Evolutionary conservation across 2,797 vertebrate species (phyloP), one percentile per base, ranked within the genome.

Genomic region (Fundulus diaphanus): DNA sequence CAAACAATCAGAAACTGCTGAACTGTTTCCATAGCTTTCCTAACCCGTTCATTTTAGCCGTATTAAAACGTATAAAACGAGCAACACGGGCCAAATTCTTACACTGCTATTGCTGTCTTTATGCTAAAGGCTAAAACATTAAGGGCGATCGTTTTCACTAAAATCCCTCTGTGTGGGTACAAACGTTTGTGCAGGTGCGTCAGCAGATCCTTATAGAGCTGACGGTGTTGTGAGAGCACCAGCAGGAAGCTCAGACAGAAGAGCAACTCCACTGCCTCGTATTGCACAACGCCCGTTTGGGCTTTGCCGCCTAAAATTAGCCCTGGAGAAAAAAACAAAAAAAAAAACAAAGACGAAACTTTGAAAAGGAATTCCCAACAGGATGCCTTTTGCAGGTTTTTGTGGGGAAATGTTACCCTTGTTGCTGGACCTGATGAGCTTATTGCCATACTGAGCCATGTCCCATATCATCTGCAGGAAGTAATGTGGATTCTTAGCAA

Each of bases 391-490:
- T 48, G 8, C 2, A 16, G 0, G 67, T 63, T 15, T n/a, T 9
- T 27, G 4, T 35, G 24, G 3, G 0, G 11, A 24, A 54, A 67
- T 22, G 24, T 51, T 92, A 95, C 98, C 97, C 95, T 92, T 44
- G 54, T 99, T 99, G 85, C 93, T 93, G 76, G 89, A 79, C 82
- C 93, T 95, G 88, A 98, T 84, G 24, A 96, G 85, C 57, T 85
- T 84, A 81, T 96, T 96, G 87, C 94, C 91, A 72, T 90, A 95
- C 7, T 93, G 83, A 0, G 95, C 94, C 77, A 93, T 95, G 68
- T 95, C 94, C 61, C 95, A 94, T 73, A 99, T 96, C 83, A 98
- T 84, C 44, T 75, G 92, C 67, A 98, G 92, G 87, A 98, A 99
- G 89, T 96, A 98, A 0, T 0, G 0, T 0, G 96, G 96, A 88